Conservation (phyloP, 2,888 invertebrate genomes). For the Tuta absoluta region DNA sequence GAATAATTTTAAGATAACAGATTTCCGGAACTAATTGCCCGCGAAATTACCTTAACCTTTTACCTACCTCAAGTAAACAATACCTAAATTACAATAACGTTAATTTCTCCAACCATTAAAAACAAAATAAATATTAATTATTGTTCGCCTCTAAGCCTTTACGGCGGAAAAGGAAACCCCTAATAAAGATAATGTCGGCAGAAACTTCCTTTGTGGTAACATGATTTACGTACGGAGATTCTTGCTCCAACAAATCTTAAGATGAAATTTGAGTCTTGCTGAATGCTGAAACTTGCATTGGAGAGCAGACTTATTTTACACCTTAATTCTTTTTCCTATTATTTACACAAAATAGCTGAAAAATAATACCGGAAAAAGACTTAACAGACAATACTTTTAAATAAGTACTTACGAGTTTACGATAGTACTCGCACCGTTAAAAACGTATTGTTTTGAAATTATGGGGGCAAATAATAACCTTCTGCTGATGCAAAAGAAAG, state of each 20-base stretch:
- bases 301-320: too few species aligned
- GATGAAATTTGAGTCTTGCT: background rate
- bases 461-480: too few species aligned
- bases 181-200: background rate
- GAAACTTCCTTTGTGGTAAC: constrained; percentile 2
- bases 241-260: constrained; percentile 1
- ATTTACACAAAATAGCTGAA: too few species aligned
- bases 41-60: background rate
- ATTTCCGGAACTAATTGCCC: background rate
- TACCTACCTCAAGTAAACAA: background rate
- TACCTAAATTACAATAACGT: background rate
- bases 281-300: background rate
- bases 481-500: too few species aligned
- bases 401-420: too few species aligned
- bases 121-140: constrained; percentile 5
- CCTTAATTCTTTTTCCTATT: too few species aligned
- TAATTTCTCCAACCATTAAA: constrained; percentile 6
- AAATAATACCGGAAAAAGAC: too few species aligned
- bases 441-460: too few species aligned
- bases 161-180: constrained; percentile 3
- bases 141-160: constrained; percentile 5
- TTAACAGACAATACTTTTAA: too few species aligned
- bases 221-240: background rate
- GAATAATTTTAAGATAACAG: too few species aligned
- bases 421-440: too few species aligned